Evolutionary conservation across 2,797 vertebrate species (phyloP), one percentile per base, ranked within the genome.

Genomic region (Pipistrellus pygmaeus): DNA sequence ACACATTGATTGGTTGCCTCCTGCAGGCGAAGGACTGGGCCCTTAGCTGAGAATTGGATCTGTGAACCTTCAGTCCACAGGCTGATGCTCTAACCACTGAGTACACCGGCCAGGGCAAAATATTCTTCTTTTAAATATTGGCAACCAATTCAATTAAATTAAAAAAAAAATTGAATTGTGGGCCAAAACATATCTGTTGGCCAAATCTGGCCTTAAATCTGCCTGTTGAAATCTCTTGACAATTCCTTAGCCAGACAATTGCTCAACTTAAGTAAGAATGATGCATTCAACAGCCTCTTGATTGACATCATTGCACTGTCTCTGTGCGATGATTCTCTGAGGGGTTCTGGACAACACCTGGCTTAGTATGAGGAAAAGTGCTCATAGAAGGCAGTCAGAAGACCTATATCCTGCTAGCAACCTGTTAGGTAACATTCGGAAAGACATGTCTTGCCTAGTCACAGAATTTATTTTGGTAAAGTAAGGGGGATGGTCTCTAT

Each of bases 391-490:
- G 35, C 44, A 72, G 32, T 91, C 81, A 85, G 85, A 81, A 84
- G 53, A 91, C 62, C 66, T 89, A 15, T 80, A 44, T 82, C 30
- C 44, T 90, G 35, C 18, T 72, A 72, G 87, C 20, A 71, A 62
- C 75, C 73, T 87, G 55, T 23, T 85, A 35, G 73, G 55, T 83
- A 64, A 96, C 30, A 32, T 6, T 80, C 91, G 41, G 27, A 78
- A 76, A 95, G 80, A 95, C 91, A 90, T 89, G 71, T 38, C 57
- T 73, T 92, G 14, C 55, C 44, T 82, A 48, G 38, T 81, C 68
- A 82, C 11, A 66, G 71, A 53, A 64, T 86, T 92, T 76, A 81
- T 85, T 90, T 89, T 9, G 18, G 17, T 41, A 68, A 72, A 27
- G 27, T 69, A 25, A 93, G 41, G 6, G 38, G 15, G 11, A 44